phyloP scores from a whole-genome alignment of 2,797 vertebrate genomes.

The Girardinus metallicus region DNA sequence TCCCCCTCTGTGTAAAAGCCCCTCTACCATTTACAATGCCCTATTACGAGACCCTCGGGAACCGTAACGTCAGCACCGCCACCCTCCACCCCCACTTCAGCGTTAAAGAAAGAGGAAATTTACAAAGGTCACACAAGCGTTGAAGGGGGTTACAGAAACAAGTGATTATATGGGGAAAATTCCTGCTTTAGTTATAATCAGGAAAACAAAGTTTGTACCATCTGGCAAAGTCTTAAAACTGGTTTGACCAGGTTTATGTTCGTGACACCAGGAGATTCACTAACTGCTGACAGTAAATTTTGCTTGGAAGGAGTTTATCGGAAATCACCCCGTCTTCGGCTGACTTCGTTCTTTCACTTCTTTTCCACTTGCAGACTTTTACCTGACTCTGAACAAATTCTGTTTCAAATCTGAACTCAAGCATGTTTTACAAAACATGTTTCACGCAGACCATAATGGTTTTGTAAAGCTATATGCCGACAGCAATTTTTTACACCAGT shows the following conservation, averaged over 20 bases:
- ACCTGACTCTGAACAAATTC: neutral
- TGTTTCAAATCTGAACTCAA: neutral
- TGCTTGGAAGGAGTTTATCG: neutral
- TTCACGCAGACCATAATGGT: neutral
- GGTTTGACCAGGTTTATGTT: neutral
- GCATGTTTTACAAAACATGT: neutral
- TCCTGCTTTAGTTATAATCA: neutral
- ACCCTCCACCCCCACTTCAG: conserved; percentile 15
- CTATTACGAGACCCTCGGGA: conserved; percentile 21
- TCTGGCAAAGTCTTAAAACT: neutral
- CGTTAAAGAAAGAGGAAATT: conserved; percentile 46
- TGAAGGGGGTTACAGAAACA: neutral
- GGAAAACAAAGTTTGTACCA: neutral
- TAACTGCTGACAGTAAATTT: neutral
- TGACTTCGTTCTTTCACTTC: conserved; percentile 13
- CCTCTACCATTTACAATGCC: conserved; percentile 23
- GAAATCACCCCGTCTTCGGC: neutral
- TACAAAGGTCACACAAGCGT: conserved; percentile 47
- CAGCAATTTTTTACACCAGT: no score
- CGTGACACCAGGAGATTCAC: neutral
- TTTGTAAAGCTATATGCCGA: neutral
- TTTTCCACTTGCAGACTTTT: conserved; percentile 14
- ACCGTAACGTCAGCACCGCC: conserved; percentile 4
- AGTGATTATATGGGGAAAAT: neutral
- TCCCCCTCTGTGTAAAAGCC: conserved; percentile 21